Percentiles rank a stretch among this genome's conserved stretches.
Evolutionary conservation across 2,888 invertebrate species (phyloP).

Genomic region (Drosophila stalkeri): DNA sequence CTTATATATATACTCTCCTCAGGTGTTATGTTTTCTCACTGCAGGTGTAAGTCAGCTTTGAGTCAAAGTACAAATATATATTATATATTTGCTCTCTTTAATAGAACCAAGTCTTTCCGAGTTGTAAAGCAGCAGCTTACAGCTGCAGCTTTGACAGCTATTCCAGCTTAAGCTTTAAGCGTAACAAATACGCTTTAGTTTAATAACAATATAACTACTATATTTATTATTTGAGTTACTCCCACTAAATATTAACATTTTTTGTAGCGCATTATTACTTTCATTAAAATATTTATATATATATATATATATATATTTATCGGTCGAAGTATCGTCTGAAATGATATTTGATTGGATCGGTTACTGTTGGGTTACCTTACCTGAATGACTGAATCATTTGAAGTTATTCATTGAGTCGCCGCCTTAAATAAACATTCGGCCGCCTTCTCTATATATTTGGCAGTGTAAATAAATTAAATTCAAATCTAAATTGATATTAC

Average conservation of each 20-base stretch:
- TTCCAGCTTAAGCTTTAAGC: background rate
- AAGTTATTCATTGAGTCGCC: slow-evolving; percentile 62
- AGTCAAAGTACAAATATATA: background rate
- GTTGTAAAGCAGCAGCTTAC: background rate
- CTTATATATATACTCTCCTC: background rate
- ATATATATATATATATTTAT: background rate
- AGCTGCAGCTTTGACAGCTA: background rate
- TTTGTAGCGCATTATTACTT: background rate
- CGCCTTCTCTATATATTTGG: slow-evolving; percentile 41
- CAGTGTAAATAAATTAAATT: slow-evolving; percentile 78
- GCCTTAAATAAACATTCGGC: slow-evolving; percentile 56
- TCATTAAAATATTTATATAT: background rate
- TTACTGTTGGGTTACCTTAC: slow-evolving; percentile 32
- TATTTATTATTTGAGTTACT: background rate
- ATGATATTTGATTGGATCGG: slow-evolving; percentile 21
- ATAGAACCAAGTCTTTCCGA: background rate
- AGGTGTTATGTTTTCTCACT: background rate
- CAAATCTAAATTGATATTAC: slow-evolving; percentile 77
- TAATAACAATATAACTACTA: background rate
- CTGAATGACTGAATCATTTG: slow-evolving; percentile 49
- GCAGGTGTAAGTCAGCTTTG: background rate
- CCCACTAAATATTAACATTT: background rate
- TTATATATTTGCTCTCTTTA: background rate
- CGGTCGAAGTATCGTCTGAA: slow-evolving; percentile 5
- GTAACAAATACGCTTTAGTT: background rate